phyloP scores from a whole-genome alignment of 2,113 vertebrate genomes.

The Aptenodytes patagonicus region DNA sequence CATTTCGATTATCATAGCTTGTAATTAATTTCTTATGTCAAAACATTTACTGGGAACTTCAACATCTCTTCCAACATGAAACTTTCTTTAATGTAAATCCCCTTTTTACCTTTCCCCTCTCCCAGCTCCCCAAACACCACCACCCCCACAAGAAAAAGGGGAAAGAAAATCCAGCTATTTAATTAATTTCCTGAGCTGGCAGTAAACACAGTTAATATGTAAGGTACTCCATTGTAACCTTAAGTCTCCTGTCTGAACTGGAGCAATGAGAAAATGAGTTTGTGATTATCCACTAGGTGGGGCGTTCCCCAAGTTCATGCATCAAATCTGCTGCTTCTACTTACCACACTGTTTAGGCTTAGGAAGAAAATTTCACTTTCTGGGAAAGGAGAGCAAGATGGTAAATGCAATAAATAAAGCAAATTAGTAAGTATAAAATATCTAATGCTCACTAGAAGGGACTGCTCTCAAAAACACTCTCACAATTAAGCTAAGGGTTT shows the following conservation, averaged over 20 bases:
- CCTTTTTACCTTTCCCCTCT: background rate
- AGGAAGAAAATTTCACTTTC: background rate
- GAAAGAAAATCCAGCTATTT: background rate
- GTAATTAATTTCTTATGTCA: background rate
- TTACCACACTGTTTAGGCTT: background rate
- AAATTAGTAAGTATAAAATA: background rate
- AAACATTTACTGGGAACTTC: background rate
- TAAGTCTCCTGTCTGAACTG: background rate
- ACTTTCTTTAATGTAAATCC: background rate
- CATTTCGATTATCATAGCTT: background rate
- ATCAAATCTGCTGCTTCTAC: background rate
- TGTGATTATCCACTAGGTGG: constrained; percentile 50
- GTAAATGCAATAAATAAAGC: background rate
- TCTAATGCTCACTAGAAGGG: background rate
- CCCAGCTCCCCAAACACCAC: background rate
- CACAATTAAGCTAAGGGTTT: background rate
- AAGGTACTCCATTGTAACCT: fast-evolving
- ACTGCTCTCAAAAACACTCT: background rate
- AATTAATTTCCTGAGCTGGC: background rate
- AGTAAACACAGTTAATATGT: background rate
- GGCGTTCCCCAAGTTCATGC: background rate
- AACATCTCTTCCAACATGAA: background rate
- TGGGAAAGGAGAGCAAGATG: background rate
- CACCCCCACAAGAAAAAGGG: background rate
- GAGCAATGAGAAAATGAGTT: background rate